Base-by-base conservation (phyloP, 2,888 invertebrate genomes). In the Mythimna lalbum region DNA sequence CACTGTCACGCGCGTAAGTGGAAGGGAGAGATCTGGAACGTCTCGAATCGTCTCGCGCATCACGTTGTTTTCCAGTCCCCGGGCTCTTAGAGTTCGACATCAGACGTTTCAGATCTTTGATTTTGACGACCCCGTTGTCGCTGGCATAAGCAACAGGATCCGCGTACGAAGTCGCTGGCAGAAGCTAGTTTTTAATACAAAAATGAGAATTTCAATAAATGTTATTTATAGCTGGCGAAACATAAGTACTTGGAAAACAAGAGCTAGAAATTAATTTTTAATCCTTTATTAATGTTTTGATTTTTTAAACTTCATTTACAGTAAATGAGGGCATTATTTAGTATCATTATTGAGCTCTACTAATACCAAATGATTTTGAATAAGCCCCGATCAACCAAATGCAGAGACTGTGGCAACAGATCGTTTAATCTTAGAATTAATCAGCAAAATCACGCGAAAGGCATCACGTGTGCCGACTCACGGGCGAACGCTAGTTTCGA, bases 401-500 rank as follows among this genome's bases (percentile, higher is more conserved):
- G 36, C 43, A 47, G 21, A 27, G 4, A 2, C 31, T 69, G 23
- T 63, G 36, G 33, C 33, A 61, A 52, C 21, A 43, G 27, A 56
- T 49, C n/a, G 23, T 68, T 61, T 57, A 43, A 77, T 53, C 49
- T 53, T 31, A 55, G 57, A 57, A 67, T 64, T 17, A 53, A 68
- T 67, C 27, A 27, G 56, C 39, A 57, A 60, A 68, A 57, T 65
- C 64, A 70, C 63, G 49, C 57, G n/a, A 73, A 66, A 69, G 23
- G 23, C 36, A 43, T 55, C 69, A 68, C 60, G 65, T 63, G 59
- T 56, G 27, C 31, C n/a, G 31, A 68, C 53, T 47, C 27, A 52
- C 64, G 63, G 49, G 33, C 63, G 60, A 59, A 57, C 39, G 67
- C 66, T 78, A 69, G 64, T 72, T 73, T 72, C 69, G 64, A 39